Conservation (phyloP, 2,113 vertebrate genomes). For the Brachypteracias leptosomus region DNA sequence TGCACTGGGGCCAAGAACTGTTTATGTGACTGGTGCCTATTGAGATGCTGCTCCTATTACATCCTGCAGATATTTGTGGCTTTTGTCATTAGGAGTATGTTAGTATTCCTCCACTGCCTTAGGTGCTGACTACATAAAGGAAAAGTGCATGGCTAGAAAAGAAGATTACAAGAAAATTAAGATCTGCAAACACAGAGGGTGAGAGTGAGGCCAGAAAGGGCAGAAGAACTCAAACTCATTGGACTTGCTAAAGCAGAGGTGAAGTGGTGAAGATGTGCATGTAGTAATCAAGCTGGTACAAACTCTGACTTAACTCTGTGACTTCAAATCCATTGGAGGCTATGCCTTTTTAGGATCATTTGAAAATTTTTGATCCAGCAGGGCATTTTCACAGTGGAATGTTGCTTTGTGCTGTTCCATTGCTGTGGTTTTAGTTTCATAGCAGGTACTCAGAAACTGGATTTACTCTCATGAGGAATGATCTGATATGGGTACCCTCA, state of each 20-base stretch:
- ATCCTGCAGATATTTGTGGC: background rate
- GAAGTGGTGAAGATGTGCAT: background rate
- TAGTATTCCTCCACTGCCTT: background rate
- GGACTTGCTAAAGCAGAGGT: background rate
- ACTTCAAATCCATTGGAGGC: background rate
- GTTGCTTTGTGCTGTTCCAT: background rate
- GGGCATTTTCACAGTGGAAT: background rate
- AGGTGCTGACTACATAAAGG: background rate
- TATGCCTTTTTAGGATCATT: fast-evolving
- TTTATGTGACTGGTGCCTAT: background rate
- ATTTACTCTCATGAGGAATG: background rate
- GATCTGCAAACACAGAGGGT: background rate
- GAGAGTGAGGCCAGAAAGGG: background rate
- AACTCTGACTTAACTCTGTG: background rate
- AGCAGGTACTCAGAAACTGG: background rate
- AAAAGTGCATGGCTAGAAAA: background rate
- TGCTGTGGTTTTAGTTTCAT: background rate
- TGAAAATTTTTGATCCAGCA: background rate
- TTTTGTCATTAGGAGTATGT: background rate
- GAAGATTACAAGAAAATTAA: background rate
- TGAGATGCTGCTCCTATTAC: no score
- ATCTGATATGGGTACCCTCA: background rate
- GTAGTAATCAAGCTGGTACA: background rate
- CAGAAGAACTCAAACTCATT: background rate
- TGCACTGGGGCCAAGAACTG: no score